phyloP scores from a whole-genome alignment of 2,113 vertebrate species.

The Xyrauchen texanus region DNA sequence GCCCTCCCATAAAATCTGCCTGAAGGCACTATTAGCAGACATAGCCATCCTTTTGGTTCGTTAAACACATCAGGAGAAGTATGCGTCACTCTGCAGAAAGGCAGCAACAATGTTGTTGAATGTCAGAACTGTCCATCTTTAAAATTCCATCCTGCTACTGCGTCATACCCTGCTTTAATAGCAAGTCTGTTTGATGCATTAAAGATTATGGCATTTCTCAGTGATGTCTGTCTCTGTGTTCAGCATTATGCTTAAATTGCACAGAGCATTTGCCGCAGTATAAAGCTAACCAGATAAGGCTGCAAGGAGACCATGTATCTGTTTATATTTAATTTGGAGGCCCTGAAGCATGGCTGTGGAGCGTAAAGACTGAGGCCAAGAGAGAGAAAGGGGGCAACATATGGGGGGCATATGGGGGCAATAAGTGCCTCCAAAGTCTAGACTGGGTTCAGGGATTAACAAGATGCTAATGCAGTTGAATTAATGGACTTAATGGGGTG shows the following conservation, averaged over 20 bases:
- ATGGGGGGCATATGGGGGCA: slow-evolving; percentile 41
- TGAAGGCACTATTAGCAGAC: slow-evolving; percentile 48
- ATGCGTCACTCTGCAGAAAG: not conserved
- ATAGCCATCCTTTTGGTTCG: not conserved
- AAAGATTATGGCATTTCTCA: slow-evolving; percentile 1
- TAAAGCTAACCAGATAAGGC: not conserved
- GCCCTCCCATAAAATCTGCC: slow-evolving; percentile 24
- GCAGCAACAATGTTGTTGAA: not conserved
- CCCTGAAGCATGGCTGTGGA: slow-evolving; percentile 17
- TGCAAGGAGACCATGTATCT: slow-evolving; percentile 37
- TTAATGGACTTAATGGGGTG: not conserved
- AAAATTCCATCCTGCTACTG: slow-evolving; percentile 5
- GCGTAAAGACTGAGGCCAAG: not conserved
- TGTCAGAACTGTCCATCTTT: not conserved
- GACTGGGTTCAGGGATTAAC: slow-evolving; percentile 42
- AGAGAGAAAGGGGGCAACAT: slow-evolving; percentile 10
- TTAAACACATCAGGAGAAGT: slow-evolving; percentile 6
- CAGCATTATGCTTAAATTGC: slow-evolving; percentile 12
- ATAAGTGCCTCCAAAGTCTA: slow-evolving; percentile 34
- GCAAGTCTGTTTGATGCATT: not conserved
- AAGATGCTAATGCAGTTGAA: slow-evolving; percentile 27
- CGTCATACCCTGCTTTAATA: slow-evolving; percentile 12
- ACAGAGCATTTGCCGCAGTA: slow-evolving; percentile 11
- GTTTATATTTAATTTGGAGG: slow-evolving; percentile 54
- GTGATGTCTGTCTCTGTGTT: not conserved